Conservation (phyloP, 2,797 vertebrate genomes). For the Spheniscus humboldti region DNA sequence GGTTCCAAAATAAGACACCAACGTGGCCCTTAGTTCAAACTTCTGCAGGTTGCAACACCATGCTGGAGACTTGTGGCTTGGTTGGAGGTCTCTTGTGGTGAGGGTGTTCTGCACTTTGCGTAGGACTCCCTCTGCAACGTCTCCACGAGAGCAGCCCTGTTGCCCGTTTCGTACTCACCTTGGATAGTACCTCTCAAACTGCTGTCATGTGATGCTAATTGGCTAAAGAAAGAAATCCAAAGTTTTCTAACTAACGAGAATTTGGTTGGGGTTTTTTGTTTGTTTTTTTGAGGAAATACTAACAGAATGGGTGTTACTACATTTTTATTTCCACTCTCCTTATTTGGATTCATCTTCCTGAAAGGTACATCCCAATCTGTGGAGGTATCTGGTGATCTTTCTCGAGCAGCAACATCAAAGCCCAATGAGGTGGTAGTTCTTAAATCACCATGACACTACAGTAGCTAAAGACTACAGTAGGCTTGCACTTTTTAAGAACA, state of each 20-base stretch:
- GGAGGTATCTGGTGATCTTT: not conserved
- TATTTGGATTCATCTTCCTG: not conserved
- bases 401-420: not conserved
- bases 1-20: not conserved
- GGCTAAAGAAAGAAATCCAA: not conserved
- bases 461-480: not conserved
- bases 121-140: not conserved
- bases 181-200: not conserved
- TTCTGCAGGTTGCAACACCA: not conserved
- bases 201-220: not conserved
- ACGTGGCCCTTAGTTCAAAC: not conserved
- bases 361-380: not conserved
- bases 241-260: not conserved
- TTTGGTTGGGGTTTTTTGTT: not conserved
- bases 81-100: not conserved
- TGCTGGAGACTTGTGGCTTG: not conserved
- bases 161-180: not conserved
- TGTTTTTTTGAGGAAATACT: not conserved
- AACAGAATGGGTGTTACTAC: not conserved
- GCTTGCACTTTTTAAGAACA: not conserved
- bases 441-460: not conserved
- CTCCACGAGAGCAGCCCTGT: not conserved
- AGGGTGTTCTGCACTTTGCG: not conserved
- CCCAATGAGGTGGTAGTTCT: not conserved
- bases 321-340: not conserved